phyloP scores from a whole-genome alignment of 2,113 vertebrate species.

The Australoheros scitulus region DNA sequence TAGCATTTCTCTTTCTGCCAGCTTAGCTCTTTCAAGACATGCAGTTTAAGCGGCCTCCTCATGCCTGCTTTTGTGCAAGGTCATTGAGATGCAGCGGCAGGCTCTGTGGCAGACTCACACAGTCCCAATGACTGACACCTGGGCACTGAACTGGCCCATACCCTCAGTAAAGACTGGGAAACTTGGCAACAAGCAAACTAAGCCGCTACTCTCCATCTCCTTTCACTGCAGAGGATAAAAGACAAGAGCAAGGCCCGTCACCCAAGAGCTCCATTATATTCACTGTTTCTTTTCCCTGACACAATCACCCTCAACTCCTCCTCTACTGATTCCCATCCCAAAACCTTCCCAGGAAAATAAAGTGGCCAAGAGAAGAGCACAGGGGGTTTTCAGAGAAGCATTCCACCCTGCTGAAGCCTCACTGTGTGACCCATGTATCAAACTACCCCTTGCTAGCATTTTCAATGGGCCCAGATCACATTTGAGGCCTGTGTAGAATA shows the following conservation, averaged over 20 bases:
- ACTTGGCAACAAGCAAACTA: constrained; percentile 44
- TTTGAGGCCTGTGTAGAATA: constrained; percentile 13
- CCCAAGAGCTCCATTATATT: constrained; percentile 40
- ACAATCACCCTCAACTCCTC: constrained; percentile 29
- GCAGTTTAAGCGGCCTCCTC: constrained; percentile 54
- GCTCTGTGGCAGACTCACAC: constrained; percentile 6
- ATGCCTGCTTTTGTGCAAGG: constrained; percentile 51
- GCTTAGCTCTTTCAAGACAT: constrained; percentile 38
- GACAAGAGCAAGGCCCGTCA: constrained; percentile 44
- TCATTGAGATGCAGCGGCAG: constrained; percentile 74
- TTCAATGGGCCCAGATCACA: constrained; percentile 31
- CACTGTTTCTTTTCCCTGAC: constrained; percentile 24
- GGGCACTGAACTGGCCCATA: constrained; percentile 16
- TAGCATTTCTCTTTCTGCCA: constrained; percentile 28
- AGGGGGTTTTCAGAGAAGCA: constrained; percentile 9
- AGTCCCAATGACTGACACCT: constrained; percentile 66
- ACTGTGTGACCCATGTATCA: constrained; percentile 46
- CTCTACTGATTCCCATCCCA: constrained; percentile 27
- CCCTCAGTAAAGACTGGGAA: constrained; percentile 24
- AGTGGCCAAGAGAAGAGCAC: constrained; percentile 14
- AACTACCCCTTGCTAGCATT: constrained; percentile 30
- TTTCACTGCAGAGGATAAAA: constrained; percentile 50
- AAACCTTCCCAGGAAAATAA: constrained; percentile 33
- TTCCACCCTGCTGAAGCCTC: constrained; percentile 14
- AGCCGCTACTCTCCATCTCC: constrained; percentile 18